Evolutionary conservation across 1,140 invertebrate genomes (phyloP), one percentile per base, ranked within the genome.

Genomic region (Leptoteleia sp.): DNA sequence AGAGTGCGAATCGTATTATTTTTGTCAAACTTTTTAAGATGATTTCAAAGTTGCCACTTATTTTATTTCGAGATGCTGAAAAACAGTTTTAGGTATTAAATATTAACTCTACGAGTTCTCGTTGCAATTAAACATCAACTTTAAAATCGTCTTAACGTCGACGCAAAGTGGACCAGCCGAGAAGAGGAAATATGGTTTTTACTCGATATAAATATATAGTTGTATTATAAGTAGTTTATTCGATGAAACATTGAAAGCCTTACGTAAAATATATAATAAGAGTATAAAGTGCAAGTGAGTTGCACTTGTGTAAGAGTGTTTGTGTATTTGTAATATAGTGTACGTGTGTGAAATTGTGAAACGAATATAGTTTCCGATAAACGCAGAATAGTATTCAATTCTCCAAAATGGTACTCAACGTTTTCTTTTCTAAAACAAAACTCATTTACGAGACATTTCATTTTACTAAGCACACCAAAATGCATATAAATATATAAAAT

Each of bases 161-260:
- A 52, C 37, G 17, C 17, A 76, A 73, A 70, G 48, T 73, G 67
- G 50, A 70, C 62, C 47, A 76, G 67, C 61, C 75, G 65, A 81
- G 68, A 71, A 70, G 64, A 75, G 62, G 48, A 75, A 77, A 79
- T 62, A 75, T 73, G 73, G 33, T 68, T 64, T 76, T 76, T 70
- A 76, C 65, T 84, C 73, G 83, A 82, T 88, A 86, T 84, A 88
- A 88, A 87, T 87, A 87, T 85, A 87, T 87, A 87, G 82, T 85
- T 85, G 87, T 85, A 87, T 85, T 84, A 87, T 88, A 87, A 48
- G 40, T 84, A 85, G 82, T 85, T 85, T 87, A 87, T 86, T 87
- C 86, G 79, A 85, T 86, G 84, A 86, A 87, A 88, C 86, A 88
- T 84, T 88, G 82, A 88, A 88, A 88, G 87, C 87, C 85, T 88